Evolutionary conservation across 2,113 vertebrate species (phyloP), one percentile per base, ranked within the genome.

Genomic region (Rynchops niger): DNA sequence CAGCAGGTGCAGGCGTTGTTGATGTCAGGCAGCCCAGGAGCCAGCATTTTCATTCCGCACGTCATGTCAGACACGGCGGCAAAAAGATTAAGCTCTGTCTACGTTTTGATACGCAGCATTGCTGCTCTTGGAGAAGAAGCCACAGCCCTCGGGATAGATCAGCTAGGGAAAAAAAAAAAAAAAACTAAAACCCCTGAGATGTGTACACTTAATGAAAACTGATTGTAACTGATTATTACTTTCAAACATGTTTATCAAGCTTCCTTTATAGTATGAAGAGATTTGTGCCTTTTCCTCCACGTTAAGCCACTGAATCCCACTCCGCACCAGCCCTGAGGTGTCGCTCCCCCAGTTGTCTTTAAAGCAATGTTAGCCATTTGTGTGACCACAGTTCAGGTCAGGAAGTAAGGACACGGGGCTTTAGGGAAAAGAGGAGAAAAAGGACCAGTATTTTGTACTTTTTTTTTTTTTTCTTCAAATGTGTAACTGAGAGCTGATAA

Each of bases 181-280:
- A 52, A 23, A 0, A 0, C 1, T 32, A 43, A 67, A 71, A 2
- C 2, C 19, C 25, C 25, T 25, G 5, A 72, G 23, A 62, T 1
- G 18, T 23, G 34, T 6, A n/a, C 5, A 19, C 19, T 47, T 56
- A 61, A 40, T 53, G 36, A 83, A 69, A 93, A 86, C 6, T 47
- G 34, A 36, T 20, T 82, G 17, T 52, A 49, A 78, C 16, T 15
- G 12, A 30, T 69, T 32, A 49, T 22, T 80, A 71, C 25, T 86
- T 86, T 63, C 58, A 45, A 23, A 62, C 5, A 13, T 4, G 20
- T 70, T 81, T 59, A 56, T 25, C 25, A 61, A 10, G 61, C 77
- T 63, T 72, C 38, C 32, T 72, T 63, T 42, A 50, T 12, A 47
- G 17, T 29, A 49, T 34, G 32, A 72, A 80, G 26, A 82, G 3